These are phyloP conservation scores for Temnothorax longispinosus DNA, from an alignment of 1,140 invertebrate species.

Conservation along the genomic window DNA sequence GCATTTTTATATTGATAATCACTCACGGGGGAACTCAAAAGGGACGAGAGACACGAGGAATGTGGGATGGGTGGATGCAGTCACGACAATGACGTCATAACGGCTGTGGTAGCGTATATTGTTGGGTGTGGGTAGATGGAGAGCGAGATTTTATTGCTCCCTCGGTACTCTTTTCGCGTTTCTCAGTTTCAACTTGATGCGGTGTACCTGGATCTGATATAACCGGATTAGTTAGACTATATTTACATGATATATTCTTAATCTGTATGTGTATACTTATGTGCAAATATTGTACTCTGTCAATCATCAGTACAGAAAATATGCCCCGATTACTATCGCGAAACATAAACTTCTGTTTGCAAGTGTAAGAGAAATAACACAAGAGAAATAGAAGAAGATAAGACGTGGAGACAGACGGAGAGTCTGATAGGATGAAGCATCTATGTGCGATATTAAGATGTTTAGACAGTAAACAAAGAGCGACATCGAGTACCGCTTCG, in stretches of 20 bases:
- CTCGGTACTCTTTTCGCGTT: slow-evolving; percentile 62
- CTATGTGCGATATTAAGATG: slow-evolving; percentile 75
- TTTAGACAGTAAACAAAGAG: slow-evolving; percentile 75
- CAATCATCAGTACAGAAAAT: not conserved
- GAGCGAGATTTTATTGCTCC: slow-evolving; percentile 61
- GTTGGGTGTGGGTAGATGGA: slow-evolving; percentile 69
- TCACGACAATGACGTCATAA: slow-evolving; percentile 75
- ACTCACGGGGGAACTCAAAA: slow-evolving; percentile 57
- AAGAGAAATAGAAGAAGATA: slow-evolving; percentile 22
- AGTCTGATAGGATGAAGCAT: not conserved
- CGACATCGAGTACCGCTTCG: slow-evolving; percentile 57
- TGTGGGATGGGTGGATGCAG: slow-evolving; percentile 73
- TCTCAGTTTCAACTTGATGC: slow-evolving; percentile 28
- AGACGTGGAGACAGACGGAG: slow-evolving; percentile 16
- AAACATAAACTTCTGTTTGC: not conserved
- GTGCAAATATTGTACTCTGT: not conserved
- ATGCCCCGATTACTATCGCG: not conserved
- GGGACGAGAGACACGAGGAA: slow-evolving; percentile 64
- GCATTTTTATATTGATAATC: slow-evolving; percentile 82
- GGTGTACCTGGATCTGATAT: no score
- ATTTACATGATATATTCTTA: slow-evolving; percentile 4
- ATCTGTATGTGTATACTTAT: not conserved
- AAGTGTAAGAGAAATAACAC: not conserved
- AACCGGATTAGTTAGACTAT: not conserved
- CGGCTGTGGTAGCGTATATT: slow-evolving; percentile 69